These are phyloP conservation scores for Zaprionus kolodkinae DNA, from an alignment of 1,140 invertebrate species.

Conservation along the genomic window DNA sequence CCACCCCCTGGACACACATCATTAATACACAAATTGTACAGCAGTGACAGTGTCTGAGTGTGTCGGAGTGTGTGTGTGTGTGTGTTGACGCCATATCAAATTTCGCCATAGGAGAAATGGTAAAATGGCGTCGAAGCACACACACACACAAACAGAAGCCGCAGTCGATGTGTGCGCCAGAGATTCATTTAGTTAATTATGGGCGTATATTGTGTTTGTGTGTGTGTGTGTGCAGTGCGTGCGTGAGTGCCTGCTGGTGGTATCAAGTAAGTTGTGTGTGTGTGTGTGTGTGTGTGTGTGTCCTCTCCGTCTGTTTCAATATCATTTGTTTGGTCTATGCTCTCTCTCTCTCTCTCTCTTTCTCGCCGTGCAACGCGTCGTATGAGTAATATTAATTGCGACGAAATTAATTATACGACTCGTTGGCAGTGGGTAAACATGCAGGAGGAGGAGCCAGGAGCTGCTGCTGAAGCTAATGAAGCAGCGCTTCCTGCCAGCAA, in stretches of 20 bases:
- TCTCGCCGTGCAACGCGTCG: slow-evolving; percentile 23
- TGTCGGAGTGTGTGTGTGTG: background rate
- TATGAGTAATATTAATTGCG: slow-evolving; percentile 72
- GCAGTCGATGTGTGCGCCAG: slow-evolving; percentile 9
- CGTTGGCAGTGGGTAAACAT: slow-evolving; percentile 46
- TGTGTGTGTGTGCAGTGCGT: slow-evolving; percentile 9
- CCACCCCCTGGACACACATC: background rate
- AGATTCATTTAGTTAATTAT: slow-evolving; percentile 64
- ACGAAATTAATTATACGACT: slow-evolving; percentile 73
- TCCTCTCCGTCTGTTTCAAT: slow-evolving; percentile 32
- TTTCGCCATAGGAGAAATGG: slow-evolving; percentile 2
- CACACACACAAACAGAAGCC: slow-evolving; percentile 20
- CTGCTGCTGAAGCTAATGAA: slow-evolving; percentile 3
- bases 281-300: slow-evolving; percentile 10
- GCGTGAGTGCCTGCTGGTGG: slow-evolving; percentile 5
- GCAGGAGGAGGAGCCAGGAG: slow-evolving; percentile 13
- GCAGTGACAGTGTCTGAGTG: background rate
- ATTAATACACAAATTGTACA: slow-evolving; percentile 1
- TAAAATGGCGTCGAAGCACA: background rate
- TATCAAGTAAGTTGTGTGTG: slow-evolving; percentile 13
- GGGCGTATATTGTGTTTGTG: slow-evolving; percentile 11
- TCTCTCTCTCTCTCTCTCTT: no score
- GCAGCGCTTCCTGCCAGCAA: slow-evolving; percentile 2
- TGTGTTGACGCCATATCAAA: slow-evolving; percentile 1
- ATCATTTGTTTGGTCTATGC: slow-evolving; percentile 41